Evolutionary conservation across 2,797 vertebrate species (phyloP).

Genomic region (Babyrousa celebensis): DNA sequence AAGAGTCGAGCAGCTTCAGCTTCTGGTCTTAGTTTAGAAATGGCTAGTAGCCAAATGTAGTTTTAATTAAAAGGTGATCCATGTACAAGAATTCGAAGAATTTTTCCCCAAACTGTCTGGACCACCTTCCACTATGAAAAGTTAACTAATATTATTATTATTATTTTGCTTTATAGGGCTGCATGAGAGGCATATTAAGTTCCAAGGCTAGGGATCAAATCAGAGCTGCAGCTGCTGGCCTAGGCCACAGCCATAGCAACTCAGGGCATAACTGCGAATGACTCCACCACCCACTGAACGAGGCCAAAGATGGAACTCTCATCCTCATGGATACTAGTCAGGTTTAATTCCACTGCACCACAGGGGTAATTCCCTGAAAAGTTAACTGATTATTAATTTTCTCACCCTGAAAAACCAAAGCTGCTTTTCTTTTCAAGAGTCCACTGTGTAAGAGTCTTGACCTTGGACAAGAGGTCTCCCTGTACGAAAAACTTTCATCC

Average conservation of each 20-base stretch:
- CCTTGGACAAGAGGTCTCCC: background rate
- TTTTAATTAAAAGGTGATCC: slow-evolving; percentile 24
- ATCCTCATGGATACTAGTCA: no score
- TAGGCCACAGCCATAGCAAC: no score
- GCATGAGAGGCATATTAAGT: no score
- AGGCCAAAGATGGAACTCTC: no score
- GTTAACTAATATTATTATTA: background rate
- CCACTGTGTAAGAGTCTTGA: slow-evolving; percentile 37
- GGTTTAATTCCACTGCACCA: no score
- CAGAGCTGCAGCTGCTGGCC: no score
- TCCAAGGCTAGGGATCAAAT: no score
- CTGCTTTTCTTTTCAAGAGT: background rate
- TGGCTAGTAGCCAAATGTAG: background rate
- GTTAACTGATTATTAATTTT: slow-evolving; percentile 40
- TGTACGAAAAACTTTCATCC: slow-evolving; percentile 9
- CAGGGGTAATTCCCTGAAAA: background rate
- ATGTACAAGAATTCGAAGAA: slow-evolving; percentile 17
- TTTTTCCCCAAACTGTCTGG: background rate
- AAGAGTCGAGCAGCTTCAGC: background rate
- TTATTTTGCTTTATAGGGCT: no score
- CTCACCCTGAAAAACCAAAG: background rate
- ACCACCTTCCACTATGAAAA: slow-evolving; percentile 20
- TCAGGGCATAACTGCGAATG: no score
- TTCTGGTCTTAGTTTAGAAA: slow-evolving; percentile 43
- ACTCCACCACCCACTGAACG: no score